Conservation (phyloP, 2,888 invertebrate genomes). For the Drosophila quinaria region DNA sequence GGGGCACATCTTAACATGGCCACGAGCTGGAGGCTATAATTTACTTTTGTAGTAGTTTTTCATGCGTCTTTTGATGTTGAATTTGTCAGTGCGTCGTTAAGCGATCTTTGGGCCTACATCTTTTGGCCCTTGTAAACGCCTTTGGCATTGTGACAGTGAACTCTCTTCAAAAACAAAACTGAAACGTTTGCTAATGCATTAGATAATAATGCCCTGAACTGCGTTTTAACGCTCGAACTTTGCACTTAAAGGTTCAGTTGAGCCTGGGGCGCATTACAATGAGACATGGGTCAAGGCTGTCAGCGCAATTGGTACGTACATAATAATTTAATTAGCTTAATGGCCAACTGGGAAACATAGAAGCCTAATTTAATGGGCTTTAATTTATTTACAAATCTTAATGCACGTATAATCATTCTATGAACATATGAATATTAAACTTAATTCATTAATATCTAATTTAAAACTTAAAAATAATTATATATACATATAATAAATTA, state of each 20-base stretch:
- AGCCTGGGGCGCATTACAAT: constrained; percentile 32
- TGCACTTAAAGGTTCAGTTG: constrained; percentile 17
- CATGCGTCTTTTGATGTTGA: constrained; percentile 26
- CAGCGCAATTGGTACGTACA: constrained; percentile 8
- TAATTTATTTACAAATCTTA: not conserved
- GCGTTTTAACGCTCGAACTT: constrained; percentile 35
- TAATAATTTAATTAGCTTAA: not conserved
- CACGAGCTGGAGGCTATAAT: constrained; percentile 25
- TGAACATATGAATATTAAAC: no score
- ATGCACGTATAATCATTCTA: not conserved
- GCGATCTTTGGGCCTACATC: constrained; percentile 22
- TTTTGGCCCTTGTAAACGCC: constrained; percentile 36
- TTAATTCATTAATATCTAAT: no score
- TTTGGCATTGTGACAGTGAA: constrained; percentile 72
- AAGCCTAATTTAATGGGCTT: not conserved
- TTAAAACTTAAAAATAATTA: no score
- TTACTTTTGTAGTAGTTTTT: constrained; percentile 16
- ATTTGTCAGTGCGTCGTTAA: constrained; percentile 25
- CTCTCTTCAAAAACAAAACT: constrained; percentile 30
- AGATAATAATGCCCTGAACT: constrained; percentile 58
- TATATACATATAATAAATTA: no score
- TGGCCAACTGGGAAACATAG: not conserved
- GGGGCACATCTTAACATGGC: constrained; percentile 24
- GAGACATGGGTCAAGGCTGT: constrained; percentile 63
- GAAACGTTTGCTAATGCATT: constrained; percentile 46